These are phyloP conservation scores for Rutpela maculata DNA, from an alignment of 2,888 invertebrate species.

Conservation along the genomic window DNA sequence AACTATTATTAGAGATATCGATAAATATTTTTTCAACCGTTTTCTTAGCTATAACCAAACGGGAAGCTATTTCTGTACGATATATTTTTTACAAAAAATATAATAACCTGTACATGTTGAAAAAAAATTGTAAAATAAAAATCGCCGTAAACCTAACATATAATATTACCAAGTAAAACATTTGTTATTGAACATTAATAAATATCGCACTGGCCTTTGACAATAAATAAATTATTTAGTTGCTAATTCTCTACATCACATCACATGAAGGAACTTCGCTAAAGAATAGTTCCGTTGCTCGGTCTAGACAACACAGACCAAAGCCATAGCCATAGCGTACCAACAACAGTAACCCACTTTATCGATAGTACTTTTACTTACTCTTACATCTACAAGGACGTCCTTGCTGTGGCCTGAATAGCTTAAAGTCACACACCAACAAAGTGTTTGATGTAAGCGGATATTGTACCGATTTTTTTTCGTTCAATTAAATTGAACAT, in stretches of 20 bases:
- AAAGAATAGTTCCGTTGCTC: constrained; percentile 10
- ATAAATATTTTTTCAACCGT: no score
- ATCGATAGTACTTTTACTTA: constrained; percentile 62
- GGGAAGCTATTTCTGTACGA: no score
- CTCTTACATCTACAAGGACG: constrained; percentile 62
- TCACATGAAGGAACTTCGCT: constrained; percentile 7
- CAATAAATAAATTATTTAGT: no score
- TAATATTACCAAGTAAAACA: no score
- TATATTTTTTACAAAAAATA: no score
- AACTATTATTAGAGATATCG: no score
- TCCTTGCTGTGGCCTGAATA: constrained; percentile 64
- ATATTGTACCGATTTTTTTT: constrained; percentile 50
- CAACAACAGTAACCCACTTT: constrained; percentile 61
- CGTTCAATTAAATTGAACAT: constrained; percentile 26
- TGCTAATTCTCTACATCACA: background rate
- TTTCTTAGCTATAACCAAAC: no score
- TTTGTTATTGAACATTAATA: no score
- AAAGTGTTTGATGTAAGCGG: constrained; percentile 51
- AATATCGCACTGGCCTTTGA: no score
- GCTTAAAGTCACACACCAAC: constrained; percentile 54
- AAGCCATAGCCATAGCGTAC: constrained; percentile 34
- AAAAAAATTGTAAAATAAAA: no score
- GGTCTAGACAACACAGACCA: constrained; percentile 33
- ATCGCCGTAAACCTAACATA: no score
- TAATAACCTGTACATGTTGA: no score